These are phyloP conservation scores for Dolichoris vasculosae DNA, from an alignment of 1,140 invertebrate species.

Conservation along the genomic window DNA sequence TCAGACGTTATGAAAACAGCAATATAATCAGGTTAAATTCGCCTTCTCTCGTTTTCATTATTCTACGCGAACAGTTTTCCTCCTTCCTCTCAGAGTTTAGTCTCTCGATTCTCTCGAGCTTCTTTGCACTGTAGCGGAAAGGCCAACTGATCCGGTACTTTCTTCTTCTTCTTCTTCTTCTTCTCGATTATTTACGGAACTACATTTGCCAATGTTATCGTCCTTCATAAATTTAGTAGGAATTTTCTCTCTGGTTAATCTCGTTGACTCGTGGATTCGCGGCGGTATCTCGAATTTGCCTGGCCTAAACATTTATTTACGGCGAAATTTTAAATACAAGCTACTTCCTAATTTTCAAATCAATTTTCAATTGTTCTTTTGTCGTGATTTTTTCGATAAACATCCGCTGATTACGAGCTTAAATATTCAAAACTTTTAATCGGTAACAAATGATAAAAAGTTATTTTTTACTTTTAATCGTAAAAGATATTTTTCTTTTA, in stretches of 20 bases:
- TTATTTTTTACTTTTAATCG: too few species aligned
- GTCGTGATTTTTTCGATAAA: too few species aligned
- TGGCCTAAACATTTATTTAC: neutral
- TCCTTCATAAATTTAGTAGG: constrained; percentile 16
- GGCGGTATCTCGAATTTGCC: neutral
- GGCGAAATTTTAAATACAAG: too few species aligned
- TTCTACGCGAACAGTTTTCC: neutral
- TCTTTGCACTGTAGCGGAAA: neutral
- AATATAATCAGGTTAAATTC: constrained; percentile 27
- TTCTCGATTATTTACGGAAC: constrained; percentile 16
- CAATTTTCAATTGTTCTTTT: too few species aligned
- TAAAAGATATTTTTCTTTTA: too few species aligned
- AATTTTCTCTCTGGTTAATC: constrained; percentile 21
- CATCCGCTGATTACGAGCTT: too few species aligned
- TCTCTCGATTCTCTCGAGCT: neutral
- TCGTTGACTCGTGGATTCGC: neutral
- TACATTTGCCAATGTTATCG: too few species aligned
- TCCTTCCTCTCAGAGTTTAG: neutral
- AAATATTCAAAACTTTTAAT: too few species aligned
- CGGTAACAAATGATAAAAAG: too few species aligned
- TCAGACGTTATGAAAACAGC: neutral
- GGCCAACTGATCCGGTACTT: neutral
- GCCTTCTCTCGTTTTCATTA: constrained; percentile 24
- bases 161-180: neutral
- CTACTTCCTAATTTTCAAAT: too few species aligned